Percentiles rank a stretch among this genome's conserved stretches.
Conservation (phyloP, 2,888 invertebrate genomes). For the Synergus laeviventris region DNA sequence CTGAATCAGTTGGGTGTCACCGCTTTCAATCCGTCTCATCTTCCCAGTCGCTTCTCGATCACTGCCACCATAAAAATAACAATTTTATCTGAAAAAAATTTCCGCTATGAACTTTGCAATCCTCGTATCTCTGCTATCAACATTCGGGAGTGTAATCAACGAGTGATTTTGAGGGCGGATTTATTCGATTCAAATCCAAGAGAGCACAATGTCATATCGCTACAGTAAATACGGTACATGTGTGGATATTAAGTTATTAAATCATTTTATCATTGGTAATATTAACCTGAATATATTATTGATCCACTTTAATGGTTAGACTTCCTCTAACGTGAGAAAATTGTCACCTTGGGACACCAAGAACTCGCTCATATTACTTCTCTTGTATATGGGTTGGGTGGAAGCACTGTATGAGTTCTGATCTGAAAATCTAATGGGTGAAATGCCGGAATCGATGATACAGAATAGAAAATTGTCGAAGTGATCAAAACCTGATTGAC, state of each 20-base stretch:
- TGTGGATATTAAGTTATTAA: not conserved
- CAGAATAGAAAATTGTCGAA: not conserved
- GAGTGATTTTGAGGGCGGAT: not conserved
- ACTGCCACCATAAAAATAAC: not conserved
- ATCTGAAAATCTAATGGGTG: not conserved
- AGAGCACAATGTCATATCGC: constrained; percentile 4
- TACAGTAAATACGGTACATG: not conserved
- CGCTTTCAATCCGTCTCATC: constrained; percentile 47
- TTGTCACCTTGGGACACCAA: not conserved
- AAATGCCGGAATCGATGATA: not conserved
- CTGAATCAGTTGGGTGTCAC: constrained; percentile 64
- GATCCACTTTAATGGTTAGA: not conserved
- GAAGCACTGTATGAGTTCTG: not conserved
- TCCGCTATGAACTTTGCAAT: not conserved
- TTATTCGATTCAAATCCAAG: not conserved
- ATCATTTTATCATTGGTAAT: not conserved
- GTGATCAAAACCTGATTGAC: not conserved
- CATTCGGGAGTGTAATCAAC: not conserved
- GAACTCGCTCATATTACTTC: too few species aligned
- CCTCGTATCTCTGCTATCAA: not conserved
- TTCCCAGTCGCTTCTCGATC: not conserved
- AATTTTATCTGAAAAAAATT: not conserved
- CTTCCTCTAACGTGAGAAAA: not conserved
- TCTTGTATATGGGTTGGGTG: too few species aligned
- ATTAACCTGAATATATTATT: not conserved